Base-by-base conservation (phyloP, 2,113 vertebrate species). In the Nycticebus coucang region DNA sequence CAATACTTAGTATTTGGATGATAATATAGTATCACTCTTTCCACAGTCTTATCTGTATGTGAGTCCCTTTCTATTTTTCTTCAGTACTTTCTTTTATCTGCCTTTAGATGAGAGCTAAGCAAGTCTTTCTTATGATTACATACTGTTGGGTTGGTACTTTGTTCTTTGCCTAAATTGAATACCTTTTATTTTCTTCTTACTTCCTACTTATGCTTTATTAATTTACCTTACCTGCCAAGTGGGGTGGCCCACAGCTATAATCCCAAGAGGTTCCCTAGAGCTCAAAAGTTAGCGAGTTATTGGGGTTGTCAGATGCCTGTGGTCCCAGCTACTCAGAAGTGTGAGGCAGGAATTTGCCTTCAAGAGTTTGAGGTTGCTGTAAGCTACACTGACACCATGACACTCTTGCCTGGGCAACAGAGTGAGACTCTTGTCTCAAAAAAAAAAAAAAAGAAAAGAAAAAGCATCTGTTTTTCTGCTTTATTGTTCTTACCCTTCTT, bases 151-250 rank as follows among this genome's bases (percentile, higher is more conserved):
- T 95, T 96, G 85, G 4, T 96, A 95, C 59, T 91, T 75, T 89
- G 89, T 64, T 87, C 86, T 94, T 93, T 95, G 86, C 97, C 97
- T 79, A 97, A 91, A 97, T 97, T 95, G 86, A 30, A 30, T 88
- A 88, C 93, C 45, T 57, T 98, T 96, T 96, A 79, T 96, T 96
- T 97, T 97, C 96, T 95, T 97, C 96, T 93, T 96, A 86, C 57
- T 69, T 96, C 96, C 37, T 97, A 93, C 17, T 91, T 41, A 18
- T 79, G n/a, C 11, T 93, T 97, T 96, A 97, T 97, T 93, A 94
- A 69, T 10, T 50, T 50, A 50, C 45, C 45, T 50, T 50, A 50
- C 45, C 10, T 50, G 45, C 45, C 45, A 50, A 50, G 45, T 50
- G 45, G 45, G 45, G 45, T 50, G 45, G 45, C 45, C 45, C 45